These are phyloP conservation scores for Gerosis bhagava DNA, from an alignment of 2,888 invertebrate species.

Conservation along the genomic window DNA sequence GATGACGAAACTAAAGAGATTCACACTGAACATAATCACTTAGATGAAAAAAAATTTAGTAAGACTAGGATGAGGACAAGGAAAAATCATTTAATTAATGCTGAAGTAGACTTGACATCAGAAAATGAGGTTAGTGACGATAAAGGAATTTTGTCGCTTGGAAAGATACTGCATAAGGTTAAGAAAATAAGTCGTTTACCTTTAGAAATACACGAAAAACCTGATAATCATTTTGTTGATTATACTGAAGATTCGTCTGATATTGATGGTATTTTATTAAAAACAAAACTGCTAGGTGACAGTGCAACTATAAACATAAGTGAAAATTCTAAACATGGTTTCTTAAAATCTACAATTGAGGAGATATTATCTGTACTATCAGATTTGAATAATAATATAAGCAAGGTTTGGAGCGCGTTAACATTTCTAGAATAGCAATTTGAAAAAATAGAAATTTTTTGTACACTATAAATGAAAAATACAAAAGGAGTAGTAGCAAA, in stretches of 20 bases:
- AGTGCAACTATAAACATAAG: slow-evolving; percentile 42
- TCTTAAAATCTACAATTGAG: slow-evolving; percentile 55
- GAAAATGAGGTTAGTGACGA: slow-evolving; percentile 52
- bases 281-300: slow-evolving; percentile 51
- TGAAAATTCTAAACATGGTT: slow-evolving; percentile 48
- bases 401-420: slow-evolving; percentile 58
- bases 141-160: slow-evolving; percentile 45
- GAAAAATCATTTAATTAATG: slow-evolving; percentile 27
- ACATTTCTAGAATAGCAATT: slow-evolving; percentile 49
- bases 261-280: slow-evolving; percentile 42
- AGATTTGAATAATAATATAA: slow-evolving; percentile 63
- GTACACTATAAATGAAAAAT: no score
- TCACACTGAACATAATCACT: not conserved
- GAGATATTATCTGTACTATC: slow-evolving; percentile 52
- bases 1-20: slow-evolving; percentile 29
- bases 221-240: slow-evolving; percentile 34
- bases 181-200: slow-evolving; percentile 50
- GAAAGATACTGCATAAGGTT: slow-evolving; percentile 52
- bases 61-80: slow-evolving; percentile 28
- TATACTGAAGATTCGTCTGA: slow-evolving; percentile 33
- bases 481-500: no score
- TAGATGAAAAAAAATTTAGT: slow-evolving; percentile 30
- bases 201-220: slow-evolving; percentile 35
- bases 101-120: slow-evolving; percentile 19
- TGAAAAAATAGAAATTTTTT: no score